Conservation (phyloP, 2,113 vertebrate genomes). For the Elanoides forficatus region DNA sequence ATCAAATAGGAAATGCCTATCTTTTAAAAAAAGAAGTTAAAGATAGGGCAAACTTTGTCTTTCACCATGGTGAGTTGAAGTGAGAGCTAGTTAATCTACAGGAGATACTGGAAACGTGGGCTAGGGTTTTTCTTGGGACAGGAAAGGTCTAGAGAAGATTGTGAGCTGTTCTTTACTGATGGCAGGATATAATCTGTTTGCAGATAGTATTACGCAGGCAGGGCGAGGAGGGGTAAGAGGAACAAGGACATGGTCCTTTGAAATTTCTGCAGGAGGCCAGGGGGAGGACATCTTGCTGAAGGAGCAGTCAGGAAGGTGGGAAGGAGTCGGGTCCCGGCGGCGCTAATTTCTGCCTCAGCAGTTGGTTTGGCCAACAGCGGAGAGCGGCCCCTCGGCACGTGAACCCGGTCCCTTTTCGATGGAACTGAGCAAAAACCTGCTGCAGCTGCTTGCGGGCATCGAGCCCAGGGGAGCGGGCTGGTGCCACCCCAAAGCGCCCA, state of each 20-base stretch:
- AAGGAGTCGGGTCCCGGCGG: neutral
- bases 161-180: neutral
- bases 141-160: neutral
- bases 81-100: neutral
- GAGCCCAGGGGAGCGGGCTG: neutral
- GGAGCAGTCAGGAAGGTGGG: neutral
- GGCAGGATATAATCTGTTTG: neutral
- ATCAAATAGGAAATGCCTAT: neutral
- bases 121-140: neutral
- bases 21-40: neutral
- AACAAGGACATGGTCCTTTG: neutral
- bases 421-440: neutral
- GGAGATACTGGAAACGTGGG: no score
- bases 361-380: neutral
- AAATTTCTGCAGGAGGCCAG: no score
- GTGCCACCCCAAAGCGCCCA: neutral
- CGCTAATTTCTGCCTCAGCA: neutral
- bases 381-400: rapidly evolving
- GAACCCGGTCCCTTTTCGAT: rapidly evolving
- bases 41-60: neutral
- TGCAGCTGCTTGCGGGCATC: rapidly evolving
- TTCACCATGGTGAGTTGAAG: neutral
- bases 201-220: rapidly evolving
- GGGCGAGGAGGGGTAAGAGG: rapidly evolving
- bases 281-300: neutral